Base-by-base conservation (phyloP, 2,888 invertebrate genomes). In the Spisula solida region DNA sequence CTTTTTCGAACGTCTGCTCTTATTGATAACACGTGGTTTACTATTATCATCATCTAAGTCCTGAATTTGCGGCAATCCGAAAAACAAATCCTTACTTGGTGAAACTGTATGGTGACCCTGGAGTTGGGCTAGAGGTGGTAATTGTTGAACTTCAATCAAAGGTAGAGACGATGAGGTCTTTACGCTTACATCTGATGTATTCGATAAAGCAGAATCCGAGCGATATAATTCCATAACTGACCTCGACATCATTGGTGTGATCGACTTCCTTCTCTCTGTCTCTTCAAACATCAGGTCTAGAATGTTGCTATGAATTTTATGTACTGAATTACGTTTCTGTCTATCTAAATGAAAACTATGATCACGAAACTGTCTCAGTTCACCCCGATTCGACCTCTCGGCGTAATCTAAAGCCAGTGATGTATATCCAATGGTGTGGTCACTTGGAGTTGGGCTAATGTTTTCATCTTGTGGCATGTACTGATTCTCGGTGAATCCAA, bases 401-500 rank as follows among this genome's bases (percentile, higher is more conserved):
- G 92, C 92, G 31, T 88, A 89, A 25, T 89, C 92, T 34, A 79
- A 34, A 16, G 92, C 86, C 18, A 82, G 56, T 0, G 92, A 89
- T n/a, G 51, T 88, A 55, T 88, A 89, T 10, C 89, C 82, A 20
- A 84, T 60, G 0, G 66, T 81, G 51, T 81, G 86, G 5, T 89
- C 89, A n/a, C 86, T 83, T 1, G 90, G 89, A 4, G 90, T 82
- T 0, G 92, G 90, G 31, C 88, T 92, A 4, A 75, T 75, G 16
- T 51, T 60, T 16, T 55, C 78, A 16, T 81, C 78, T 0, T 82
- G 29, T 16, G 85, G 83, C 31, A 82, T 78, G 81, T 90, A 92
- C 75, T 90, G 89, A 82, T 89, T 90, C 70, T 90, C 90, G 0
- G 92, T 92, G 86, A 92, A 92, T 25, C 92, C 92, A 25, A 92